A percentile compares a stretch with the other conserved stretches of the same genome.
Evolutionary conservation across 2,888 invertebrate genomes (phyloP).

Genomic region (Thymelicus sylvestris): DNA sequence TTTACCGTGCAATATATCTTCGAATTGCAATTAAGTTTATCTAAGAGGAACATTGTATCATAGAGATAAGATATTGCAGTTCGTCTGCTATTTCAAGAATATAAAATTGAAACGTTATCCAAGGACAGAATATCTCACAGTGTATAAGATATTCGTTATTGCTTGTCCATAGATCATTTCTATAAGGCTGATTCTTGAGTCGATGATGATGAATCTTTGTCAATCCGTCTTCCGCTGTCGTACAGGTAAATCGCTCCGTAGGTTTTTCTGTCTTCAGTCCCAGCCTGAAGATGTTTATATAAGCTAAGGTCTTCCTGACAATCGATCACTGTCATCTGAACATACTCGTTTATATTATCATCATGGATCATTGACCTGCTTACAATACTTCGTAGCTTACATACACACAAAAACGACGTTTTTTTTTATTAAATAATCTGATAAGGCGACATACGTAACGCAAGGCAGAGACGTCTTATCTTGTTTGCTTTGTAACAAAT

Average conservation of each 20-base stretch:
- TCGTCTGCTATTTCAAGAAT: slow-evolving; percentile 6
- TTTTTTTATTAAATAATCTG: slow-evolving; percentile 58
- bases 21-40: slow-evolving; percentile 28
- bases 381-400: slow-evolving; percentile 64
- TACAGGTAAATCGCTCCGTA: slow-evolving; percentile 58
- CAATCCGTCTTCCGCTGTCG: slow-evolving; percentile 67
- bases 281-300: slow-evolving; percentile 67
- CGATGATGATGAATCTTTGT: slow-evolving; percentile 35
- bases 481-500: slow-evolving; percentile 64
- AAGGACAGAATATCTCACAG: slow-evolving; percentile 14
- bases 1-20: slow-evolving; percentile 15
- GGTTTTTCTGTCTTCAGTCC: slow-evolving; percentile 64
- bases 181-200: slow-evolving; percentile 33
- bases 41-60: slow-evolving; percentile 18
- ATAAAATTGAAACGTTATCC: slow-evolving; percentile 18
- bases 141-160: slow-evolving; percentile 13
- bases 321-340: slow-evolving; percentile 79
- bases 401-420: slow-evolving; percentile 60
- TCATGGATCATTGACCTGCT: slow-evolving; percentile 74
- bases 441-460: slow-evolving; percentile 61
- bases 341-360: slow-evolving; percentile 69
- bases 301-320: slow-evolving; percentile 72
- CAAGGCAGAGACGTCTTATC: slow-evolving; percentile 61
- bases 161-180: slow-evolving; percentile 26
- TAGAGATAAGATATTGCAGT: slow-evolving; percentile 10